Conservation (phyloP, 2,888 invertebrate genomes). For the Perdita meconis region DNA sequence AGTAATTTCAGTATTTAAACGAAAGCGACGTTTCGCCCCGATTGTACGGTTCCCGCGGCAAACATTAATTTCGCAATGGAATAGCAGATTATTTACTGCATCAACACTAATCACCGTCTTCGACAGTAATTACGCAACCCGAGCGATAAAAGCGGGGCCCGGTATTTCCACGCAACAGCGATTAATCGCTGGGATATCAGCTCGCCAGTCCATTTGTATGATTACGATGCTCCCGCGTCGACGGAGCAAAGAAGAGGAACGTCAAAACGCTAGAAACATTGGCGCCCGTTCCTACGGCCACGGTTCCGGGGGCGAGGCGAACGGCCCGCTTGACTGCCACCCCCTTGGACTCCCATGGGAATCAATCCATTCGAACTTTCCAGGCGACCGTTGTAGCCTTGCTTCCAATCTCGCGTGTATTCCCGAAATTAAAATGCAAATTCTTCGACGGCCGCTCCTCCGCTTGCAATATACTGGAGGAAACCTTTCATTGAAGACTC, state of each 20-base stretch:
- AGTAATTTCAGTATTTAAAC: not conserved
- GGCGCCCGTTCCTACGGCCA: conserved; percentile 2
- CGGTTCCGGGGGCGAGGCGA: conserved; percentile 12
- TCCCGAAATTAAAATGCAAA: conserved; percentile 52
- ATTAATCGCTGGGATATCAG: conserved; percentile 32
- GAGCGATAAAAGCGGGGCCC: not conserved
- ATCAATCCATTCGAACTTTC: conserved; percentile 51
- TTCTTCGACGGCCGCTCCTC: not conserved
- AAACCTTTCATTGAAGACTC: not conserved
- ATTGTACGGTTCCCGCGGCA: too few relatives aligned
- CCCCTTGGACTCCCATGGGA: conserved; percentile 37
- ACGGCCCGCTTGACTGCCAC: conserved; percentile 30
- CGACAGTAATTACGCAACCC: not conserved
- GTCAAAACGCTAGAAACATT: conserved; percentile 37
- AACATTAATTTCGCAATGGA: too few relatives aligned
- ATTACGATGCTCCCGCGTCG: conserved; percentile 32
- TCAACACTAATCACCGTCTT: not conserved
- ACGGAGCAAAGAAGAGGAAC: not conserved
- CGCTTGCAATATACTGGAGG: not conserved
- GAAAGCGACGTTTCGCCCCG: too few relatives aligned
- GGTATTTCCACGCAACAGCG: not conserved
- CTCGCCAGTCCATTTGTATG: conserved; percentile 43
- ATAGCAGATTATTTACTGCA: too few relatives aligned
- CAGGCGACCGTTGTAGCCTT: not conserved
- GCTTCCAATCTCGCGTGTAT: conserved; percentile 16